Conservation (phyloP, 2,888 invertebrate genomes). For the Zygothrica quintamaculata region DNA sequence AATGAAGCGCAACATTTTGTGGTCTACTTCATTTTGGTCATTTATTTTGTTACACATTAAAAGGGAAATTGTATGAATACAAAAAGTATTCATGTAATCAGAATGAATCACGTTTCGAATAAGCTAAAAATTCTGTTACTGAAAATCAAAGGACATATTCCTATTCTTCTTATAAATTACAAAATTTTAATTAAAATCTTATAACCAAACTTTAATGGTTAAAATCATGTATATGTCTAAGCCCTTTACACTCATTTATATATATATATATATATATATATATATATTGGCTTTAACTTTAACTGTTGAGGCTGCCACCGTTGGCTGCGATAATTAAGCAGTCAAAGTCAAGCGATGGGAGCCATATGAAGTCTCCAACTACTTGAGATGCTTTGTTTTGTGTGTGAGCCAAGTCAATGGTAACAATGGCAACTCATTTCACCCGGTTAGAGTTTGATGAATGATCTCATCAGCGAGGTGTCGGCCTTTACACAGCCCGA, state of each 20-base stretch:
- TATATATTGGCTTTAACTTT: background rate
- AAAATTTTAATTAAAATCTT: too few species aligned
- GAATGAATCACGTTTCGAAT: too few species aligned
- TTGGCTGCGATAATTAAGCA: slow-evolving; percentile 69
- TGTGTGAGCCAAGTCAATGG: slow-evolving; percentile 15
- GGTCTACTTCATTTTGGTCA: slow-evolving; percentile 66
- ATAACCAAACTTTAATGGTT: too few species aligned
- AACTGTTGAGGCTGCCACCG: slow-evolving; percentile 40
- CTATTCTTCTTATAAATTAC: too few species aligned
- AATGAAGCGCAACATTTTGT: slow-evolving; percentile 84
- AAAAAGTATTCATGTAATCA: background rate
- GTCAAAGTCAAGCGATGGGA: slow-evolving; percentile 63
- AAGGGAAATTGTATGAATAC: slow-evolving; percentile 14
- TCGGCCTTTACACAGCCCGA: slow-evolving; percentile 68
- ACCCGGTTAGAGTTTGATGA: slow-evolving; percentile 77
- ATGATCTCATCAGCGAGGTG: slow-evolving; percentile 83
- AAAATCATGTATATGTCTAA: too few species aligned
- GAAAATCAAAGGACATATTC: too few species aligned
- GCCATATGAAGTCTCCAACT: slow-evolving; percentile 39
- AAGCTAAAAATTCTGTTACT: too few species aligned
- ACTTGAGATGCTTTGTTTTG: slow-evolving; percentile 34
- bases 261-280: too few species aligned
- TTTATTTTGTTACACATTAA: slow-evolving; percentile 27
- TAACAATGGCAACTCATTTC: slow-evolving; percentile 82
- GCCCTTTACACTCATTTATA: too few species aligned